phyloP scores from a whole-genome alignment of 2,888 invertebrate species.

The Poecilus cupreus region DNA sequence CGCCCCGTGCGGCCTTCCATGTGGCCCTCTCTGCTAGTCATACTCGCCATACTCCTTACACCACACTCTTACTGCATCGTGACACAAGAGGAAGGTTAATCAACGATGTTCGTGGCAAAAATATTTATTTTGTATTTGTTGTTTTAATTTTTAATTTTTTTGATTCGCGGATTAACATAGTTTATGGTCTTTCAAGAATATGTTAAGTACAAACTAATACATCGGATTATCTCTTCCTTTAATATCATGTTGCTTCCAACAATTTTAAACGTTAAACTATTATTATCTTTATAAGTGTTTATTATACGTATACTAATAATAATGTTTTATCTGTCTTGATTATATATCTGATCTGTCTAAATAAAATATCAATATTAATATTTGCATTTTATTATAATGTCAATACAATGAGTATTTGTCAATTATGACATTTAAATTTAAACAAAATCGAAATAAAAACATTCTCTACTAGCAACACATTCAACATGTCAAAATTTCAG shows the following conservation, averaged over 20 bases:
- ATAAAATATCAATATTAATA: conserved; percentile 12
- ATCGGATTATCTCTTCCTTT: conserved; percentile 20
- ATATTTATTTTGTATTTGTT: conserved; percentile 17
- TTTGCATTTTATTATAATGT: background rate
- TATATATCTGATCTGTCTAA: background rate
- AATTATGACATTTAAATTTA: background rate
- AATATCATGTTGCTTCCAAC: background rate
- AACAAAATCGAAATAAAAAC: conserved; percentile 1
- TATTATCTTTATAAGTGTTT: conserved; percentile 5
- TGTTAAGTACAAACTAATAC: conserved; percentile 45
- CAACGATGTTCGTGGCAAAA: conserved; percentile 51
- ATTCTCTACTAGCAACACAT: background rate
- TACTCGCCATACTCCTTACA: background rate
- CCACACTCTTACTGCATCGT: background rate
- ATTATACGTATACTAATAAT: conserved; percentile 4
- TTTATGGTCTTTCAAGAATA: conserved; percentile 43
- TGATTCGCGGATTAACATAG: conserved; percentile 22
- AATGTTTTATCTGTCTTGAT: conserved; percentile 9
- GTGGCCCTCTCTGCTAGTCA: conserved; percentile 53
- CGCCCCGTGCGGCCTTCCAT: background rate
- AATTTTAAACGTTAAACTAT: conserved; percentile 1
- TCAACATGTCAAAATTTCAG: conserved; percentile 34
- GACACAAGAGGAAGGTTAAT: conserved; percentile 68
- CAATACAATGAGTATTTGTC: background rate
- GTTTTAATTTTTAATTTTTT: conserved; percentile 22